phyloP scores from a whole-genome alignment of 2,113 vertebrate species.

The Grus americana region DNA sequence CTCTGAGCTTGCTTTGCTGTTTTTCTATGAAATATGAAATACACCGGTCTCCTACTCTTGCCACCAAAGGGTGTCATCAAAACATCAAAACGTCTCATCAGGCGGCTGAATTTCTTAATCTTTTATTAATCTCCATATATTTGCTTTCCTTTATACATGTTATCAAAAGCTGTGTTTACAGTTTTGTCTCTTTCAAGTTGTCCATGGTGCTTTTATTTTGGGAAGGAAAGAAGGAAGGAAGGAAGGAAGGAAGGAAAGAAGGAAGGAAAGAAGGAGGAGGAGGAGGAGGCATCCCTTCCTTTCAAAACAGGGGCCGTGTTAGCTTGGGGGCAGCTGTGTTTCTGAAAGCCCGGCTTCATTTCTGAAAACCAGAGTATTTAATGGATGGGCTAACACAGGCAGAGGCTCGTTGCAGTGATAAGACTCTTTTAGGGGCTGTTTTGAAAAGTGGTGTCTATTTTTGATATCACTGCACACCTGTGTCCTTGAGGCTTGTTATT shows the following conservation, averaged over 20 bases:
- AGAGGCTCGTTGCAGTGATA: background rate
- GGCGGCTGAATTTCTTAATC: background rate
- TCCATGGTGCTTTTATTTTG: background rate
- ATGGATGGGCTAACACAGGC: background rate
- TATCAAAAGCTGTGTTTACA: background rate
- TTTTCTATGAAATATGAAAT: background rate
- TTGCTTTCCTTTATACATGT: background rate
- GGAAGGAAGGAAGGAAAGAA: background rate
- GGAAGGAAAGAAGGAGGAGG: no score
- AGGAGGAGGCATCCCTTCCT: background rate
- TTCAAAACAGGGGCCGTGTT: background rate
- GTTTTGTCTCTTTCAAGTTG: conserved; percentile 9
- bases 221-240: background rate
- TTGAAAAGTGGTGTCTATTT: background rate
- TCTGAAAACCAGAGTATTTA: background rate
- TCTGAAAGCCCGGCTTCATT: background rate
- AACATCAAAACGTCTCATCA: background rate
- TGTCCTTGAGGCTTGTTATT: background rate
- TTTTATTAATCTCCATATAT: background rate
- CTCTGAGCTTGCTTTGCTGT: background rate
- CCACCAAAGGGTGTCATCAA: background rate
- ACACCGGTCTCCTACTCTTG: background rate
- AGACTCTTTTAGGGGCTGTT: background rate
- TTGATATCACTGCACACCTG: background rate
- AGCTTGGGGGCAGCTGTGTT: background rate